Conservation (phyloP, 2,113 vertebrate species). For the Eonycteris spelaea region DNA sequence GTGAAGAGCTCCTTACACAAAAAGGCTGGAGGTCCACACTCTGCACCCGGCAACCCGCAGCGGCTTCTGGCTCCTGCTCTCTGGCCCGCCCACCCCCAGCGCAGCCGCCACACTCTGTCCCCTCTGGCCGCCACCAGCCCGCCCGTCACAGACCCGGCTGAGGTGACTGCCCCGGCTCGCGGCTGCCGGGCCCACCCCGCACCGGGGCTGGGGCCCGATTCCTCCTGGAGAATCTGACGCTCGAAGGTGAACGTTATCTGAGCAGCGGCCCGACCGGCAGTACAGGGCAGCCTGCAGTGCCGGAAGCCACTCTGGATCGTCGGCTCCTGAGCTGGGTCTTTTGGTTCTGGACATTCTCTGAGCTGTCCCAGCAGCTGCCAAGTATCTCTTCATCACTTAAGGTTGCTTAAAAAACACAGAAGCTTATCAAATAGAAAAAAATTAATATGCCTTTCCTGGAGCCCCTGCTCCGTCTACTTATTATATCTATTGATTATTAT, state of each 20-base stretch:
- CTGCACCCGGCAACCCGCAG: neutral
- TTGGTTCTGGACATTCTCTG: neutral
- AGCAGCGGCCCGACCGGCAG: rapidly evolving
- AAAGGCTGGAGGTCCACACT: neutral
- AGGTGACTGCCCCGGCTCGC: neutral
- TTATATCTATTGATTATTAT: neutral
- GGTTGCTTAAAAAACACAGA: neutral
- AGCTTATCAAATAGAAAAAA: neutral
- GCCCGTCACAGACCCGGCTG: neutral
- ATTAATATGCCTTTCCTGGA: rapidly evolving
- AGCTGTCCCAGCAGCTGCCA: neutral
- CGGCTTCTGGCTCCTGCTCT: neutral
- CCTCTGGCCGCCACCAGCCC: neutral
- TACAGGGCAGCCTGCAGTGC: rapidly evolving
- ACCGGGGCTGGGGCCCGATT: neutral
- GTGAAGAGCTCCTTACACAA: neutral
- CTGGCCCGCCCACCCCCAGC: too few species aligned
- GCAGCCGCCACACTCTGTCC: neutral
- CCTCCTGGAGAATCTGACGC: neutral
- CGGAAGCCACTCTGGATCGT: rapidly evolving
- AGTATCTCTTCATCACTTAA: neutral
- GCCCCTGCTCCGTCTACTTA: neutral
- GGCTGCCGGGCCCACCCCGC: neutral
- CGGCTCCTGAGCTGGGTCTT: neutral
- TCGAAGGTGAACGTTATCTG: rapidly evolving